These are phyloP conservation scores for Coreius guichenoti DNA, from an alignment of 2,797 vertebrate genomes.

Conservation along the genomic window DNA sequence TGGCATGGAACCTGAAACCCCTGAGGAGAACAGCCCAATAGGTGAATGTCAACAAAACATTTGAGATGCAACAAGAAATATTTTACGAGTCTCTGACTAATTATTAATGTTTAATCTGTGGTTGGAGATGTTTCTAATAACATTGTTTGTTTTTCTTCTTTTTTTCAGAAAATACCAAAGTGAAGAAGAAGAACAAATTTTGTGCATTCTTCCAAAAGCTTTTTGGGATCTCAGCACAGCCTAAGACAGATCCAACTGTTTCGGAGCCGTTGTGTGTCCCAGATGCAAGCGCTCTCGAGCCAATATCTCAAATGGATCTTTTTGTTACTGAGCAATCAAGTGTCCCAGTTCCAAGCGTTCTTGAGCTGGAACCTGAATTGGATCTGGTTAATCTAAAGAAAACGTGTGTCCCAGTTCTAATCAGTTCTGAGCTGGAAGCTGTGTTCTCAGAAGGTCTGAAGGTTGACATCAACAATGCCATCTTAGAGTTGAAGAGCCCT, in stretches of 20 bases:
- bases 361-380: neutral
- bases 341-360: neutral
- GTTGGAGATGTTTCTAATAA: neutral
- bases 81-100: no score
- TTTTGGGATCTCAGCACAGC: neutral
- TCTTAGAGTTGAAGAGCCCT: neutral
- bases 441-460: neutral
- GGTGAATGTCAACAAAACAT: neutral
- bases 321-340: neutral
- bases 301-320: neutral
- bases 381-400: neutral
- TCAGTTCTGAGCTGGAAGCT: neutral
- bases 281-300: neutral
- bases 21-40: neutral
- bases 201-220: conserved; percentile 1
- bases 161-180: neutral
- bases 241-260: neutral
- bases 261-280: neutral
- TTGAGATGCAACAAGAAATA: neutral
- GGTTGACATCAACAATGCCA: neutral
- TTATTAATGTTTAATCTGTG: neutral
- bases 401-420: neutral
- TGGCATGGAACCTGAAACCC: neutral
- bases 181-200: neutral
- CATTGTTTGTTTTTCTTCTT: neutral